These are phyloP conservation scores for Schlechtendalia chinensis DNA, from an alignment of 1,140 invertebrate genomes.

Conservation along the genomic window DNA sequence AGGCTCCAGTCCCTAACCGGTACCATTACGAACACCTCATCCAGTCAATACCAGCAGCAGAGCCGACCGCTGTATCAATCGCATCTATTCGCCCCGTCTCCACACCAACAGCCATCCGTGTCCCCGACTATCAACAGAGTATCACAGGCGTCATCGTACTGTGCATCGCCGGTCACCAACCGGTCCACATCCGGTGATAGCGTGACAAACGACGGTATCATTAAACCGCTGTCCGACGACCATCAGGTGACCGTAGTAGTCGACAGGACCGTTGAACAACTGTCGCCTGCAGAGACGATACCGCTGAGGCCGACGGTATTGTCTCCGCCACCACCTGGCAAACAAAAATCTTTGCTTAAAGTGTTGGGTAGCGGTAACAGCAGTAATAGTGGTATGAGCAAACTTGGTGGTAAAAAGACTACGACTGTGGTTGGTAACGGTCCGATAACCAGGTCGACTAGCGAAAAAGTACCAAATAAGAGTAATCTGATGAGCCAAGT, in stretches of 20 bases:
- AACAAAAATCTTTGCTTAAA: conserved; percentile 41
- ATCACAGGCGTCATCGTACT: conserved; percentile 57
- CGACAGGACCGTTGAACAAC: conserved; percentile 60
- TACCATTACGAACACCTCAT: conserved; percentile 31
- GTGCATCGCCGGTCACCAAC: conserved; percentile 56
- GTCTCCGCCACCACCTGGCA: conserved; percentile 56
- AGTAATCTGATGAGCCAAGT: conserved; percentile 81
- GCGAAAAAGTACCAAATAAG: conserved; percentile 77
- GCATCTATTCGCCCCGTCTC: conserved; percentile 55
- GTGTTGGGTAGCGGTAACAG: not conserved
- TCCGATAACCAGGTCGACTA: conserved; percentile 75
- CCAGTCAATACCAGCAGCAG: conserved; percentile 41
- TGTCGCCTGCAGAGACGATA: conserved; percentile 55
- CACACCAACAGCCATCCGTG: conserved; percentile 52
- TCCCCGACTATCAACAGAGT: conserved; percentile 53
- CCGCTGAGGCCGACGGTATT: conserved; percentile 55
- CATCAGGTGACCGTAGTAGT: conserved; percentile 62
- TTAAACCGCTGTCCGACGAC: conserved; percentile 67
- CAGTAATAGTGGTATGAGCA: not conserved
- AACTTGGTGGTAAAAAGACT: not conserved
- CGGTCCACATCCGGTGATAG: conserved; percentile 15
- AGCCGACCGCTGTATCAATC: conserved; percentile 50
- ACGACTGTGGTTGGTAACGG: conserved; percentile 50
- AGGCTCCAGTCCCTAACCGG: conserved; percentile 60
- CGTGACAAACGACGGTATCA: conserved; percentile 58